phyloP scores from a whole-genome alignment of 2,797 vertebrate genomes.

The Catostomus latipinnis region DNA sequence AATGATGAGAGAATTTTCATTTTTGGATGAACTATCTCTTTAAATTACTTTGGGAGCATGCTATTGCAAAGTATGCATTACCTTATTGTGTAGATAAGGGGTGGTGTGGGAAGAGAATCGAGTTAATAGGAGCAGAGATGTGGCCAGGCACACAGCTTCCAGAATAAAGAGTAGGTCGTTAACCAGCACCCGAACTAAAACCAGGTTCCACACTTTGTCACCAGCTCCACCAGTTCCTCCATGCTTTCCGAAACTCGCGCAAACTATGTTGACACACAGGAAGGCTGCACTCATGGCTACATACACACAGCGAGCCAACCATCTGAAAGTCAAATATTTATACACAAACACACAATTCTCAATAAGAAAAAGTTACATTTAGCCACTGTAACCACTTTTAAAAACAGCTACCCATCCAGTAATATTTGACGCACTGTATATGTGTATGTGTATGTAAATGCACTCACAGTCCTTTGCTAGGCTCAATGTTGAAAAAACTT shows the following conservation, averaged over 20 bases:
- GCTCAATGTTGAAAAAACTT: conserved; percentile 74
- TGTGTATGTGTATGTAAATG: not conserved
- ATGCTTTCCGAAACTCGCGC: conserved; percentile 77
- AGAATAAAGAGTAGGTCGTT: conserved; percentile 89
- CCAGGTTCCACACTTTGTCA: conserved; percentile 79
- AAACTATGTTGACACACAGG: conserved; percentile 82
- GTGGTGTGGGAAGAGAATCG: conserved; percentile 78
- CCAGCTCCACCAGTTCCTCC: conserved; percentile 52
- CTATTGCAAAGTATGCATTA: conserved; percentile 50
- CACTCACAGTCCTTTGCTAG: conserved; percentile 83
- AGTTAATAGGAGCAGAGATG: conserved; percentile 80
- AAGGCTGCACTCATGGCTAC: conserved; percentile 77
- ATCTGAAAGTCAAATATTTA: conserved; percentile 56
- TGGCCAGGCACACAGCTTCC: conserved; percentile 82
- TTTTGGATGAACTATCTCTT: too few species aligned
- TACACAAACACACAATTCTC: not conserved
- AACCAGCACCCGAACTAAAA: conserved; percentile 85
- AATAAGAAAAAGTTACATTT: too few species aligned
- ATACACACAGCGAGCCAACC: conserved; percentile 66
- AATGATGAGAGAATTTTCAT: too few species aligned
- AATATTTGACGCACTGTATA: not conserved
- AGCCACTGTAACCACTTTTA: too few species aligned
- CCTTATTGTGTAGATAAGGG: conserved; percentile 85
- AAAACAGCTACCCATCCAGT: too few species aligned
- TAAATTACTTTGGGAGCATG: too few species aligned